Base-by-base conservation (phyloP, 2,113 vertebrate genomes). In the Erpornis zantholeuca region DNA sequence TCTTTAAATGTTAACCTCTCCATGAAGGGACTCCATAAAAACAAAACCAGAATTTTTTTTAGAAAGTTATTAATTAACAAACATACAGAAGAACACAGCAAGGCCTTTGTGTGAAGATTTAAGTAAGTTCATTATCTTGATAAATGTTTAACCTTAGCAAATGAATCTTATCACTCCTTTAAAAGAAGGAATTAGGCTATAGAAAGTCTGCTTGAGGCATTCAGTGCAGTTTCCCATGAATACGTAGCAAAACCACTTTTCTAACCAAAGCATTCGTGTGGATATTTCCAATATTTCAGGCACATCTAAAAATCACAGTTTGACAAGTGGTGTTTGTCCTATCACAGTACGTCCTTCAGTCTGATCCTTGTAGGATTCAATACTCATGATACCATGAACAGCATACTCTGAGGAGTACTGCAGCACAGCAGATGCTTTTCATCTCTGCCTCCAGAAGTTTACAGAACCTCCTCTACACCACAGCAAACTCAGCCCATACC, bases 71-170 rank as follows among this genome's bases (percentile, higher is more conserved):
- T 97, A 86, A 97, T 97, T 97, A 96, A 97, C 94, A 49, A 70
- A 81, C 25, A 77, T 38, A 83, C 16, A 92, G 68, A 92, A 79
- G 53, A 77, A 88, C 49, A 96, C 71, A 96, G 63, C 25, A 36
- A 86, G 70, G 85, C 42, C 95, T 97, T 42, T 98, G 95, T 97
- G 64, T 93, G 92, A 97, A 92, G 94, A 95, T 40, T 94, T 94
- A 69, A 73, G 63, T 94, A 92, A 86, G 33, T 60, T 79, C 42
- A 61, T 90, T 95, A 92, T 97, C 86, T 93, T 91, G 70, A 88
- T 47, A 91, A 95, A 97, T 79, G 91, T 97, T 98, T 95, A 94
- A 70, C 92, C 45, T 92, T 73, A 94, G 80, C 78, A 76, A 97
- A 78, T 40, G 19, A 91, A 94, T 91, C 44, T 91, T 87, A 94